Conservation (phyloP, 2,888 invertebrate species). For the Lordiphosa andalusiaca region DNA sequence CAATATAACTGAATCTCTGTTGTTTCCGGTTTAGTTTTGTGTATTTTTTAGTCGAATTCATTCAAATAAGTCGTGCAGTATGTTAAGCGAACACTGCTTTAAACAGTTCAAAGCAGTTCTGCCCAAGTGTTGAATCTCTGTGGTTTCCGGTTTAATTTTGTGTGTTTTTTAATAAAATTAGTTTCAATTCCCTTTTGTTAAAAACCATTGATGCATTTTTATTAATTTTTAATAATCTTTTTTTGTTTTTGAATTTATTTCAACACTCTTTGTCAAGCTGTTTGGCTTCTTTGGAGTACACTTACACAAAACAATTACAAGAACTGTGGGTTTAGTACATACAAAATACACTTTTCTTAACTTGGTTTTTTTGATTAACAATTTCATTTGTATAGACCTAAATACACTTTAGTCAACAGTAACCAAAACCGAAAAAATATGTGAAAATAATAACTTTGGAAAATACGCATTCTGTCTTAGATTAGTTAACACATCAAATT, state of each 20-base stretch:
- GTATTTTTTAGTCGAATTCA: too few species aligned
- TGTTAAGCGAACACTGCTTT: too few species aligned
- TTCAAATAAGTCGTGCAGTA: too few species aligned
- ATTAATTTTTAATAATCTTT: conserved; percentile 41
- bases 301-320: conserved; percentile 28
- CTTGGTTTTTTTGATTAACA: conserved; percentile 24
- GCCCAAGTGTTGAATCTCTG: too few species aligned
- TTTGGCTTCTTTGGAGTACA: conserved; percentile 34
- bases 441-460: neutral
- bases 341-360: conserved; percentile 1
- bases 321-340: conserved; percentile 31
- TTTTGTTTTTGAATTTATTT: conserved; percentile 27
- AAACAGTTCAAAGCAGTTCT: too few species aligned
- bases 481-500: conserved; percentile 13
- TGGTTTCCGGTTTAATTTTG: too few species aligned
- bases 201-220: conserved; percentile 73
- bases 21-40: too few species aligned
- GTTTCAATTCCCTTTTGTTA: conserved; percentile 35
- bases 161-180: too few species aligned
- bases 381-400: conserved; percentile 33
- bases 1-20: too few species aligned
- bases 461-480: neutral
- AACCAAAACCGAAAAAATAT: too few species aligned
- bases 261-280: conserved; percentile 4
- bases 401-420: conserved; percentile 5